Base-by-base conservation (phyloP, 2,113 vertebrate genomes). In the Thamnaconus septentrionalis region DNA sequence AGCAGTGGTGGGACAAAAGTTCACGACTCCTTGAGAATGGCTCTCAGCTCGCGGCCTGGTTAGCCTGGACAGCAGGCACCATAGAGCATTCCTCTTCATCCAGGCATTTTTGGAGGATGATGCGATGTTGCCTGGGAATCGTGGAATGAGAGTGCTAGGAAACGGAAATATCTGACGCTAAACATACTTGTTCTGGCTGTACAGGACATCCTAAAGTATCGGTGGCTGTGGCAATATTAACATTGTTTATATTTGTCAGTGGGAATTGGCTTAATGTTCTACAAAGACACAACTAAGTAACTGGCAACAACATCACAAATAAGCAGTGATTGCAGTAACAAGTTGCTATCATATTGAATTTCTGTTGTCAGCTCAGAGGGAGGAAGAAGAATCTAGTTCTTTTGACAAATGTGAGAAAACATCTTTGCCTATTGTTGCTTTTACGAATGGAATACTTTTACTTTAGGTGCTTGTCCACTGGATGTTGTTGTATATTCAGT, bases 1-100 rank as follows among this genome's bases (percentile, higher is more conserved):
- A 88, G 82, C 81, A 85, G 72, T 66, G 64, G 64, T 40, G 57
- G 89, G 85, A 90, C 88, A 90, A 91, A 89, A 92, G 90, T 89
- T 92, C 90, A 91, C 58, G 80, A 84, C 81, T 81, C 78, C 73
- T 55, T 80, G 82, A 87, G 87, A 88, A 80, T 79, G 83, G 79
- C 85, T 86, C 75, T 72, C 75, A 81, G 81, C 75, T 50, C 80
- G 76, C 77, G 82, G 80, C 78, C 77, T 82, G 74, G 74, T 64
- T 59, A 71, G 73, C 69, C 68, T 41, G 72, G 69, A 45, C 64
- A 59, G 79, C 6, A 66, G 84, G 77, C 70, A 47, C 69, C 63
- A 68, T 66, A 76, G 60, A 75, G 62, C 86, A 87, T 83, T 88
- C 85, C 69, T 91, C 76, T 56, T 70, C 76, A 75, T 58, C 61